Conservation (phyloP, 2,797 vertebrate species). For the Alcedo atthis region DNA sequence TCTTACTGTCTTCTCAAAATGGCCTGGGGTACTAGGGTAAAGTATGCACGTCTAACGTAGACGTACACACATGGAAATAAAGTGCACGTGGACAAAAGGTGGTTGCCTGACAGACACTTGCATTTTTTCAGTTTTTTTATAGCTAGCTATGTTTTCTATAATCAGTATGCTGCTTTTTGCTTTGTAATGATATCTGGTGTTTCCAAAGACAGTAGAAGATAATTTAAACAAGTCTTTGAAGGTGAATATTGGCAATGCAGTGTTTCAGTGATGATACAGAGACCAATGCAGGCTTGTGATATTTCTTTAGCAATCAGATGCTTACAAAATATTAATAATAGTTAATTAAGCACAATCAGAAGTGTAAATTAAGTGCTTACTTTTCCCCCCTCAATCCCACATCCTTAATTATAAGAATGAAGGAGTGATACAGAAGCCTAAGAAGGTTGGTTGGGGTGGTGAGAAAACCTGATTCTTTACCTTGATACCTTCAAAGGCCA, state of each 20-base stretch:
- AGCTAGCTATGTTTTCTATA: neutral
- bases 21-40: neutral
- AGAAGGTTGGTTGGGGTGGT: neutral
- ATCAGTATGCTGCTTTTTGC: neutral
- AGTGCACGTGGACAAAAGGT: neutral
- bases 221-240: neutral
- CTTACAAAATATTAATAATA: neutral
- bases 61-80: neutral
- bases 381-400: neutral
- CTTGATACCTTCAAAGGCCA: conserved; percentile 8
- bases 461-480: neutral
- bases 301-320: neutral
- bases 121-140: neutral
- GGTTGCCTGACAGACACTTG: neutral
- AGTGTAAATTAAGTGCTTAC: neutral
- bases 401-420: neutral
- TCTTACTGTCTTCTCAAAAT: neutral
- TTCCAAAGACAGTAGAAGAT: neutral
- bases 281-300: neutral
- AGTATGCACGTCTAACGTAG: accelerated
- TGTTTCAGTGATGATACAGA: neutral
- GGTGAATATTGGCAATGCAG: neutral
- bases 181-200: neutral
- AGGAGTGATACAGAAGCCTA: neutral
- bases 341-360: neutral